A percentile compares a stretch with the other conserved stretches of the same genome.
These are phyloP conservation scores for Tetranychus piercei DNA, from an alignment of 2,888 invertebrate species.

Conservation along the genomic window DNA sequence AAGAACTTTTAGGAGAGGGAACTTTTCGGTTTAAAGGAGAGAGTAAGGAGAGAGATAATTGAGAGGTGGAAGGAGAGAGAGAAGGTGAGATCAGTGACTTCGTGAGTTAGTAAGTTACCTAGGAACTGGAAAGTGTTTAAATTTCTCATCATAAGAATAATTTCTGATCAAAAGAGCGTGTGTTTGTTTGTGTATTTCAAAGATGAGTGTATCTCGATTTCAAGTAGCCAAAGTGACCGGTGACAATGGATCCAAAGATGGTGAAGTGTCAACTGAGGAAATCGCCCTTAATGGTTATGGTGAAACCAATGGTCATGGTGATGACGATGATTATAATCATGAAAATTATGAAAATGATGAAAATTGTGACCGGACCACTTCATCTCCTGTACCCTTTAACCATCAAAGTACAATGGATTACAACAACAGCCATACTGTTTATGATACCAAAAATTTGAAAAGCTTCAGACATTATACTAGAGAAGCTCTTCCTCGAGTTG, in stretches of 20 bases:
- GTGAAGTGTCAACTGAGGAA: background rate
- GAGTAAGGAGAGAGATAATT: too few species aligned
- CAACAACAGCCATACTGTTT: constrained; percentile 16
- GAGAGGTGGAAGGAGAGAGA: too few species aligned
- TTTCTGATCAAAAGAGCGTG: too few species aligned
- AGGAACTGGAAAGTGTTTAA: too few species aligned
- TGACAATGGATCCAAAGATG: background rate
- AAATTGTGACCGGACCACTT: background rate
- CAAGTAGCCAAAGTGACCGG: background rate
- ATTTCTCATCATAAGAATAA: too few species aligned
- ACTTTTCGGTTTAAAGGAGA: too few species aligned
- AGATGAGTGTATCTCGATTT: constrained; percentile 1
- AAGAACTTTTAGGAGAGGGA: too few species aligned
- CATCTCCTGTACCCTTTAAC: background rate
- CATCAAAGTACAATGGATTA: constrained; percentile 3
- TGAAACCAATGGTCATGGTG: background rate
- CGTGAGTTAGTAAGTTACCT: too few species aligned
- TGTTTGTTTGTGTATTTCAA: too few species aligned
- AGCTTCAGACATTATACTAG: constrained; percentile 32
- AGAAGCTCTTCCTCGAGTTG: constrained; percentile 36
- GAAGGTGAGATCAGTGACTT: too few species aligned
- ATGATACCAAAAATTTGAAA: constrained; percentile 30
- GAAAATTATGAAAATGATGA: background rate
- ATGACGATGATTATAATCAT: background rate
- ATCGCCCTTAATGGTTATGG: background rate